Evolutionary conservation across 1,140 invertebrate species (phyloP), one percentile per base, ranked within the genome.

Genomic region (Danaus plexippus): DNA sequence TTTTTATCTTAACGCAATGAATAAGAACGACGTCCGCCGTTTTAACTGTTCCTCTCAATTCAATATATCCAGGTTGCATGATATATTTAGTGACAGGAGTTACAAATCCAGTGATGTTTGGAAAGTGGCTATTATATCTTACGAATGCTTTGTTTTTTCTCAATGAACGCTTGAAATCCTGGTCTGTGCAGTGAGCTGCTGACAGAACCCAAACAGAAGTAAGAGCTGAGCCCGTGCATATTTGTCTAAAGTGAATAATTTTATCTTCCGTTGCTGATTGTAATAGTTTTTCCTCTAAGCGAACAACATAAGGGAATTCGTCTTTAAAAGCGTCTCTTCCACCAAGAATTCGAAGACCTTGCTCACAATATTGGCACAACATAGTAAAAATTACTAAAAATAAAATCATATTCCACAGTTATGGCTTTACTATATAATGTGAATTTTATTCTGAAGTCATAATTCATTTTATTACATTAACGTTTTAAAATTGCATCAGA

Each of bases 221-320:
- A 9, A 61, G 32, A 9, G 46, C 59, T 40, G 59, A 18, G 3
- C 59, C 59, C 10, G 59, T 18, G 15, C 59, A 61, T 22, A 49
- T 11, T 10, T 9, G 49, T 0, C 4, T 1, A 44, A 43, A 49
- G 1, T 11, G 1, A 7, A 41, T 11, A 13, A 43, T n/a, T 1
- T 11, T 40, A 13, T 49, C 9, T 18, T 47, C 47, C n/a, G 42
- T 18, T 22, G 13, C 13, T 9, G 11, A 9, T 12, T 32, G 9
- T 9, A 40, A 32, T 13, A 43, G 15, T n/a, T 56, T 40, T 22
- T 4, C 3, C 43, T 57, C 60, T 2, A 62, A 43, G 1, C 55
- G 43, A 50, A 58, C 40, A 50, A 50, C 55, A 42, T 48, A 62
- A 41, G 60, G 55, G 18, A 54, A 62, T 42, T 62, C 60, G 9